Evolutionary conservation across 2,113 vertebrate species (phyloP), one percentile per base, ranked within the genome.

Genomic region (Tenrec ecaudatus): DNA sequence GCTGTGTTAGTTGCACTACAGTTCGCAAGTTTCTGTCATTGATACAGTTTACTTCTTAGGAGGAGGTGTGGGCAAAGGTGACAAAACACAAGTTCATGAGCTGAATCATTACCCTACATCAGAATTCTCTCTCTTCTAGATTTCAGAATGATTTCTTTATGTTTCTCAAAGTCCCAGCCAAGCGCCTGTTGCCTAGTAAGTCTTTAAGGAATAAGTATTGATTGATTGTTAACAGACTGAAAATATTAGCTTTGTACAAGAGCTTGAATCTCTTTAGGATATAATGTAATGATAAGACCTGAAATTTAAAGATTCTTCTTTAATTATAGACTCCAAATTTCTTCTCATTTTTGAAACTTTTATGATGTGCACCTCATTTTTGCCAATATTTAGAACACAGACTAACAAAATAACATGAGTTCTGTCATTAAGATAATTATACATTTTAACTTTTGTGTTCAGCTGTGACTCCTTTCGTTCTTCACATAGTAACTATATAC

Each of bases 291-390:
- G 40, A 25, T 60, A 60, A 62, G n/a, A 53, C 38, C 6, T 79
- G 33, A 95, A 89, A 69, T 71, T 66, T 83, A 58, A 62, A 68
- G 27, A 40, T 60, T 91, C 33, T 84, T 94, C 22, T 76, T 47
- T 60, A 53, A 93, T 77, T 5, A 68, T 36, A 69, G 8, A 15
- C 9, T 53, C 69, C 83, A 76, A 25, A 29, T 80, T 68, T 77
- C 73, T 75, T 62, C 38, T 86, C 3, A 84, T 47, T 87, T 36
- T 75, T 7, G 36, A 76, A 91, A 93, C 38, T 29, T 93, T 83
- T 89, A 80, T 93, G 68, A 75, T 14, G 20, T n/a, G 0, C 1
- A 64, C 29, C 8, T 95, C 6, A 31, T 88, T 93, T 92, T 3
- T 27, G 25, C 43, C 27, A 53, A 10, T 33, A 60, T 68, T 29